Conservation (phyloP, 2,113 vertebrate species). For the Tinamus guttatus region DNA sequence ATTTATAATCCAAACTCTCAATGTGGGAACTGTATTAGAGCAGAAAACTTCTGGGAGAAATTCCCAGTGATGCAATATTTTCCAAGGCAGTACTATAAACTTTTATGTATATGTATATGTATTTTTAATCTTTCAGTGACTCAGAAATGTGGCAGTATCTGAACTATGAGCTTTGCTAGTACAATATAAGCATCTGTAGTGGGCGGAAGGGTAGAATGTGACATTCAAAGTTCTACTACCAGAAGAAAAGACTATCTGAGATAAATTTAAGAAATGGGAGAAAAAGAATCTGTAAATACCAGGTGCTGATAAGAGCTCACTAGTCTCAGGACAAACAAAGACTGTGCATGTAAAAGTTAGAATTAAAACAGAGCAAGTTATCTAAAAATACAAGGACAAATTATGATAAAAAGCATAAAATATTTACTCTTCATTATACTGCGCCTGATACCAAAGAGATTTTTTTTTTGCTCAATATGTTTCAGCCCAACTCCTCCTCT, state of each 20-base stretch:
- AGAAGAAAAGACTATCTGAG: background rate
- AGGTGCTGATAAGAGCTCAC: background rate
- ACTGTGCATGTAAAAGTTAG: background rate
- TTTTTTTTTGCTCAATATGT: background rate
- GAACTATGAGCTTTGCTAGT: background rate
- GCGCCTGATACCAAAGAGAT: background rate
- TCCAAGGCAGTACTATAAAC: conserved; percentile 1
- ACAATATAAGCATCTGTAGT: background rate
- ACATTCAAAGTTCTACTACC: background rate
- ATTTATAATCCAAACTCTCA: background rate
- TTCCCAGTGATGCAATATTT: background rate
- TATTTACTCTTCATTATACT: background rate
- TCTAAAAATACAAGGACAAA: background rate
- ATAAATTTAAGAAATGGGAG: background rate
- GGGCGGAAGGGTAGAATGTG: background rate
- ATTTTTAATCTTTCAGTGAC: background rate
- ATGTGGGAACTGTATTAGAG: background rate
- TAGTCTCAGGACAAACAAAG: background rate
- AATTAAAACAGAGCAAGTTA: background rate
- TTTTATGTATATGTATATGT: background rate
- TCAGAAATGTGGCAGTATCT: background rate
- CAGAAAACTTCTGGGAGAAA: background rate
- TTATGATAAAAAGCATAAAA: background rate
- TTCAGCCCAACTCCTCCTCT: background rate
- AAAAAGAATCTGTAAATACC: background rate